A percentile compares a stretch with the other conserved stretches of the same genome.
These are phyloP conservation scores for Chrysaora quinquecirrha DNA, from an alignment of 30 jellyfish, hydroid and myxozoan genomes.

Conservation along the genomic window DNA sequence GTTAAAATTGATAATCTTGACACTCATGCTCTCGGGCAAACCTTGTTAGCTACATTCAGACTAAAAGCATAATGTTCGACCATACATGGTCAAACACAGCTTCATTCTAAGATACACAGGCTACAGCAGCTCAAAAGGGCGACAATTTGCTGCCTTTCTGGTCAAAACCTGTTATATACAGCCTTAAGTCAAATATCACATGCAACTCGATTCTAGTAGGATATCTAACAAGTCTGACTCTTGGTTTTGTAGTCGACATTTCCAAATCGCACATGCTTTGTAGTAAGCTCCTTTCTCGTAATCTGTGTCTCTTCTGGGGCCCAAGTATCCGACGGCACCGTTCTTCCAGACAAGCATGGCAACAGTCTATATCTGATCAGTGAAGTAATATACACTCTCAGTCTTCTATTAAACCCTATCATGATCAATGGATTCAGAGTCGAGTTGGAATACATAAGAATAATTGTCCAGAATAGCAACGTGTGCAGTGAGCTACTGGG, in stretches of 20 bases:
- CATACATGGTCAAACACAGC: no score
- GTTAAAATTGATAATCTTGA: no score
- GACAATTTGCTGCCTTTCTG: no score
- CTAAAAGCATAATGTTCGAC: no score
- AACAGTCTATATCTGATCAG: neutral
- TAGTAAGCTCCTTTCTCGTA: neutral
- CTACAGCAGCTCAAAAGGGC: no score
- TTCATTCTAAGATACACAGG: no score
- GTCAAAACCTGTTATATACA: no score
- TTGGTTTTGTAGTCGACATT: constrained; percentile 2
- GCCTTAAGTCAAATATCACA: no score
- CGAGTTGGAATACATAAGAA: constrained; percentile 61
- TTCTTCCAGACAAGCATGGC: neutral
- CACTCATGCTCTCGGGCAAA: no score
- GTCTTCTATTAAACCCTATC: constrained; percentile 47
- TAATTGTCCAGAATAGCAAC: constrained; percentile 49
- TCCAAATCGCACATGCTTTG: neutral
- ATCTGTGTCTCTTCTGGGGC: neutral
- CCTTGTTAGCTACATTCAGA: no score
- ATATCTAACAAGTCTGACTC: no score
- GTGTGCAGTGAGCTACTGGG: constrained; percentile 43
- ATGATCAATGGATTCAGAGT: constrained; percentile 52
- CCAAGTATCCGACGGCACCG: neutral
- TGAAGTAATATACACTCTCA: constrained; percentile 1
- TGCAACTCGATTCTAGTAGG: no score